phyloP scores from a whole-genome alignment of 2,113 vertebrate genomes.

The Benitochromis conjunctus region DNA sequence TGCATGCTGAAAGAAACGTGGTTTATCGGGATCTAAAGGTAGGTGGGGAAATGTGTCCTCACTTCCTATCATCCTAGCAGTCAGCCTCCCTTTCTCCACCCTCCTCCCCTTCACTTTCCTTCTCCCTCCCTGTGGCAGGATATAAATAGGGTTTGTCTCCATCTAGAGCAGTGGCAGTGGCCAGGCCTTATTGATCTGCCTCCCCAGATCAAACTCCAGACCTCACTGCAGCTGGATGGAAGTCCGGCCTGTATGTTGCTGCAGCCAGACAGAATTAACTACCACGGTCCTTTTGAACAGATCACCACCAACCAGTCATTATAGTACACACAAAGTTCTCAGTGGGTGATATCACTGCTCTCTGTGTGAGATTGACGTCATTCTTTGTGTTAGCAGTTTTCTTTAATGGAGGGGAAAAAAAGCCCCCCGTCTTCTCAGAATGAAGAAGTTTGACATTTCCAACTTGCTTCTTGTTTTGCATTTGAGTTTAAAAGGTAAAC shows the following conservation, averaged over 20 bases:
- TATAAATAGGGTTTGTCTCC: constrained; percentile 57
- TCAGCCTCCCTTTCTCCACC: background rate
- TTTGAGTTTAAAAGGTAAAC: background rate
- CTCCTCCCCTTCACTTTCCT: constrained; percentile 1
- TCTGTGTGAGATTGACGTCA: background rate
- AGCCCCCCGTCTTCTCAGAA: background rate
- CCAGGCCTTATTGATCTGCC: constrained; percentile 58
- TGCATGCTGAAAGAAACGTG: constrained; percentile 93
- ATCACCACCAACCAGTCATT: background rate
- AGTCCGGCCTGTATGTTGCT: constrained; percentile 6
- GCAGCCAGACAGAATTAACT: constrained; percentile 41
- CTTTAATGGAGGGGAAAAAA: background rate
- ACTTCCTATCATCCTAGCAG: background rate
- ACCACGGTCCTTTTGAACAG: background rate
- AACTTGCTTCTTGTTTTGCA: background rate
- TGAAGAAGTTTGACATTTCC: background rate
- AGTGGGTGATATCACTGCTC: background rate
- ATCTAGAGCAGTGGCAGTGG: constrained; percentile 27
- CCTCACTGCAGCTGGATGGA: constrained; percentile 57
- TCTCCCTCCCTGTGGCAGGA: constrained; percentile 34
- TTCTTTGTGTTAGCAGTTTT: background rate
- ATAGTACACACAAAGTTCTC: background rate
- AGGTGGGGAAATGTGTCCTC: background rate
- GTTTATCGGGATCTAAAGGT: constrained; percentile 97
- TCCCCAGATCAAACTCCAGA: constrained; percentile 38